Evolutionary conservation across 2,113 vertebrate genomes (phyloP), one percentile per base, ranked within the genome.

Genomic region (Ursus arctos): DNA sequence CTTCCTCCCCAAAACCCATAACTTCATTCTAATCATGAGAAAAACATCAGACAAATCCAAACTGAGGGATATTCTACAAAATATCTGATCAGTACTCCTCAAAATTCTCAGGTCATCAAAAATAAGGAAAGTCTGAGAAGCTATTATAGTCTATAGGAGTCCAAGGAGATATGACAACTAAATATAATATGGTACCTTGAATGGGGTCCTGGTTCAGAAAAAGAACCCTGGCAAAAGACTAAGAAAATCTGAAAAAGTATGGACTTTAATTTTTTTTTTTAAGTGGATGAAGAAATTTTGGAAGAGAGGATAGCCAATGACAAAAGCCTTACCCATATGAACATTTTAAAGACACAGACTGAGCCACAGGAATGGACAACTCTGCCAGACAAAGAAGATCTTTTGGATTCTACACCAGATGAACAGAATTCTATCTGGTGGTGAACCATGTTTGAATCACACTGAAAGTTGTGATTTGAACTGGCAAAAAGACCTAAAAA

Each of bases 401-500:
- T 36, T 72, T 51, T 9, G 9, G 47, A 40, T 15, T 91, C n/a
- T 43, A 63, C 2, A 33, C 13, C 7, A 59, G 71, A n/a, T 36
- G 21, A 19, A 43, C 11, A 69, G 40, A 51, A 80, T 77, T 55
- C 16, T 81, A 3, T 28, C 57, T 69, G 53, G 28, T 67, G 9
- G 40, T 47, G 2, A 21, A 12, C 1, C 9, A 0, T 53, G 12
- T 74, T 67, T n/a, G 11, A 76, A 40, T 36, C 14, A 55, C 57
- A 95, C 63, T 65, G 7, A 65, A 86, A 79, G 57, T 24, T 83
- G 47, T 26, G 22, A 51, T 83, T 69, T 74, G 10, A 7, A 59
- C 31, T 36, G n/a, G 15, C 31, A 71, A 16, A 63, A 19, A 99
- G 99, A 99, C 99, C 96, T 99, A 99, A 99, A 99, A 99, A 49